These are phyloP conservation scores for Athene noctua DNA, from an alignment of 2,113 vertebrate genomes.

Conservation along the genomic window DNA sequence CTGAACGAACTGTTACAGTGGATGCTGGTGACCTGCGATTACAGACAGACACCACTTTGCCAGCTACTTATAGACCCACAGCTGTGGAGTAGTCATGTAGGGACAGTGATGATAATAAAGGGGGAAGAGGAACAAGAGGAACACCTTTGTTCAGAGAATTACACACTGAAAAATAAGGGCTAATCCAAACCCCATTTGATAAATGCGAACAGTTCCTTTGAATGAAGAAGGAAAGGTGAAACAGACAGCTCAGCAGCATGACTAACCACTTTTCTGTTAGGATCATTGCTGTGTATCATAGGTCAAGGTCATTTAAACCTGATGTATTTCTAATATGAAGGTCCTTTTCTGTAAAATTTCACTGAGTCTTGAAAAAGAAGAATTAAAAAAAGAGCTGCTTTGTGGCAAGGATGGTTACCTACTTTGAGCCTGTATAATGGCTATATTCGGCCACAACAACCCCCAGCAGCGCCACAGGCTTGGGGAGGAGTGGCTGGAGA, in stretches of 20 bases:
- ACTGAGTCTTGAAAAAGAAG: not conserved
- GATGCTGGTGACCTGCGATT: not conserved
- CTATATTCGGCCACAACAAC: too few relatives aligned
- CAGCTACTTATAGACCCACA: not conserved
- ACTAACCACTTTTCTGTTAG: not conserved
- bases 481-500: too few relatives aligned
- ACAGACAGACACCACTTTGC: not conserved
- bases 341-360: not conserved
- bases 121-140: not conserved
- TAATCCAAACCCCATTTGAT: not conserved
- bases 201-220: not conserved
- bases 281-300: not conserved
- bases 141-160: not conserved
- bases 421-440: not conserved
- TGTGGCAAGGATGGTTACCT: not conserved
- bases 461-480: too few relatives aligned
- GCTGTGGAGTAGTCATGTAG: not conserved
- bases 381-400: not conserved
- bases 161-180: not conserved
- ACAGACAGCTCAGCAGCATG: accelerated
- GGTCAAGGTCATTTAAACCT: not conserved
- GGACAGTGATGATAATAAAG: not conserved
- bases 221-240: not conserved
- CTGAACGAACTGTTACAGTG: not conserved
- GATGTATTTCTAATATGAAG: not conserved